Evolutionary conservation across 2,888 invertebrate genomes (phyloP), one percentile per base, ranked within the genome.

Genomic region (Cetonia aurata): DNA sequence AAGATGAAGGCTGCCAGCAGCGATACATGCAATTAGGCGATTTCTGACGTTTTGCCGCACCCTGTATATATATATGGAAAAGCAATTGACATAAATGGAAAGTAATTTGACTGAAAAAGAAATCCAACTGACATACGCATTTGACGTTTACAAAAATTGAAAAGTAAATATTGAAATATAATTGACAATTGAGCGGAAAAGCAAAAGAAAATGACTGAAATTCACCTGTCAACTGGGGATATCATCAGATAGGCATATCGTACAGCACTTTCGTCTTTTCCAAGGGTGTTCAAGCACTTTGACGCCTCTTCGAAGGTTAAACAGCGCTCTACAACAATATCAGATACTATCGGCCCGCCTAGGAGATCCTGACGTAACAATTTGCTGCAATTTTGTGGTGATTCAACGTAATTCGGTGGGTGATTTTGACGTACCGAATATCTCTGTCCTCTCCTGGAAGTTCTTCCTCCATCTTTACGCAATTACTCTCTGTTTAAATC

Each of bases 211-310:
- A n/a, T n/a, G n/a, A n/a, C n/a, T n/a, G n/a, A n/a, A n/a, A n/a
- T n/a, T 6, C 74, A 79, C 79, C 73, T 75, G 67, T 86, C 85
- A 0, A 83, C 86, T 12, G 87, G 85, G 0, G 85, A 81, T 17
- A 88, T 85, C 82, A 87, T 88, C 53, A 90, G 79, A 78, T 89
- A 90, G 8, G 90, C 87, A 78, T 89, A 90, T 68, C 89, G 73
- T 66, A 83, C 78, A 1, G 83, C 83, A 70, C 82, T 84, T 73
- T 84, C 84, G 75, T 85, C 85, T 76, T 84, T 85, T 15, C 84
- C 85, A 19, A 85, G 72, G 33, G 80, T 82, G 73, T 80, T 81
- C n/a, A 85, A 73, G 69, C 83, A 79, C 70, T 75, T 79, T 4
- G 83, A 81, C 6, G 84, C 84, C 74, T 84, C 83, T 59, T 84